These are phyloP conservation scores for Dasypolia templi DNA, from an alignment of 2,888 invertebrate genomes.

Conservation along the genomic window DNA sequence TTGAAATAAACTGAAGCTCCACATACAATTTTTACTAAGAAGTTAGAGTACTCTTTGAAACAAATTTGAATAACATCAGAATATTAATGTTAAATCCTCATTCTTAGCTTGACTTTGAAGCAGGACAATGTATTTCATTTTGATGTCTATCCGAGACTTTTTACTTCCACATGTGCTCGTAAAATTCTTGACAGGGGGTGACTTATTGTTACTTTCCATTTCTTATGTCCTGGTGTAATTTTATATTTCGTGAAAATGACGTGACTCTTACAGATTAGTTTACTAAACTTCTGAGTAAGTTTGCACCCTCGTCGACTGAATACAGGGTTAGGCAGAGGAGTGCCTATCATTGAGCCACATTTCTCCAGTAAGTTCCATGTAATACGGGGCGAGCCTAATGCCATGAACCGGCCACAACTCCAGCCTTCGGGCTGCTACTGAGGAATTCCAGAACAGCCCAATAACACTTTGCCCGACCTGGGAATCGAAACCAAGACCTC, in stretches of 20 bases:
- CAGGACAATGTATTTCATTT: constrained; percentile 38
- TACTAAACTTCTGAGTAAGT: not conserved
- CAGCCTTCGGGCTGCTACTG: too few relatives aligned
- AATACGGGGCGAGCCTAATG: too few relatives aligned
- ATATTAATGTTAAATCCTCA: constrained; percentile 33
- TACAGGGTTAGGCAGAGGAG: too few relatives aligned
- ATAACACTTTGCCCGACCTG: not conserved
- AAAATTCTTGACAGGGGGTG: constrained; percentile 52
- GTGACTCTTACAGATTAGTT: not conserved
- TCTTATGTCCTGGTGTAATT: constrained; percentile 5
- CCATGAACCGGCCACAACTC: not conserved
- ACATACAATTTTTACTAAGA: constrained; percentile 1
- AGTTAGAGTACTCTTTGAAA: constrained; percentile 7
- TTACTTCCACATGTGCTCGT: constrained; percentile 50
- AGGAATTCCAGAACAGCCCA: not conserved
- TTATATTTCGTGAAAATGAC: constrained; percentile 11
- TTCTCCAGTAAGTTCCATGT: not conserved
- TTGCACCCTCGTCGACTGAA: not conserved
- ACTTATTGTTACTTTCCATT: constrained; percentile 44
- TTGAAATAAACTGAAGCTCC: not conserved
- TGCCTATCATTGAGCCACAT: too few relatives aligned
- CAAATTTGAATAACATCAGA: constrained; percentile 3
- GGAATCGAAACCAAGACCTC: not conserved
- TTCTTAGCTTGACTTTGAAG: constrained; percentile 24
- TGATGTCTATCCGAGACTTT: constrained; percentile 25